Percentiles rank a stretch among this genome's conserved stretches.
Conservation (phyloP, 2,888 invertebrate species). For the Zaprionus lineosus region DNA sequence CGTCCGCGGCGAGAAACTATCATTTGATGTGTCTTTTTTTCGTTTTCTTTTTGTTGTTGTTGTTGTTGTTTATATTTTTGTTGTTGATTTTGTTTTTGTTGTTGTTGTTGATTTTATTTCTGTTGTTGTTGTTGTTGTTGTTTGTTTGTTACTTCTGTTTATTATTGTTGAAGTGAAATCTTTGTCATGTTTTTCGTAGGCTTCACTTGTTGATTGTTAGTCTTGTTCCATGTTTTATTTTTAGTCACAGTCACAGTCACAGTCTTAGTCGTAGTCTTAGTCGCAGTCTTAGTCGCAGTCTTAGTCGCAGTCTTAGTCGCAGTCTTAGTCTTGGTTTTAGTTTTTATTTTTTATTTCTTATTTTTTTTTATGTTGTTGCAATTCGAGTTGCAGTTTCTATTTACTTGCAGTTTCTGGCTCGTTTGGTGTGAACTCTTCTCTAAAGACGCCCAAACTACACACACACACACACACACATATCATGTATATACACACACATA, state of each 20-base stretch:
- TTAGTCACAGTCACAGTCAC: conserved; percentile 35
- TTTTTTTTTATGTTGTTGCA: conserved; percentile 26
- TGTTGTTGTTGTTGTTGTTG: too few species aligned
- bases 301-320: conserved; percentile 12
- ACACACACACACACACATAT: too few species aligned
- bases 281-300: conserved; percentile 50
- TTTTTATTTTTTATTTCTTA: conserved; percentile 7
- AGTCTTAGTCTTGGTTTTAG: conserved; percentile 52
- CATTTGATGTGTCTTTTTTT: conserved; percentile 46
- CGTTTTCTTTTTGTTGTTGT: conserved; percentile 24
- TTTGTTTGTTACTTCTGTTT: too few species aligned
- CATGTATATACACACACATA: background rate
- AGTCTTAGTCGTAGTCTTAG: conserved; percentile 39
- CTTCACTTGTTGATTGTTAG: conserved; percentile 66
- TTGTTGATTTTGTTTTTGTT: conserved; percentile 12
- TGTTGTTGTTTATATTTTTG: conserved; percentile 31
- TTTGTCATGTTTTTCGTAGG: conserved; percentile 50
- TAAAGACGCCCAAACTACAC: too few species aligned
- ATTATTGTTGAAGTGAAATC: conserved; percentile 60
- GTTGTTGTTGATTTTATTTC: conserved; percentile 10
- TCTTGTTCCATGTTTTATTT: conserved; percentile 51
- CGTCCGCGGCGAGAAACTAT: conserved; percentile 64
- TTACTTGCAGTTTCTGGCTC: conserved; percentile 73
- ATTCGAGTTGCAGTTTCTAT: conserved; percentile 66
- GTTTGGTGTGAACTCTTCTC: conserved; percentile 58